Percentiles rank a stretch among this genome's conserved stretches.
Conservation (phyloP, 92 coral and sea anemone genomes). For the Porites lobata region DNA sequence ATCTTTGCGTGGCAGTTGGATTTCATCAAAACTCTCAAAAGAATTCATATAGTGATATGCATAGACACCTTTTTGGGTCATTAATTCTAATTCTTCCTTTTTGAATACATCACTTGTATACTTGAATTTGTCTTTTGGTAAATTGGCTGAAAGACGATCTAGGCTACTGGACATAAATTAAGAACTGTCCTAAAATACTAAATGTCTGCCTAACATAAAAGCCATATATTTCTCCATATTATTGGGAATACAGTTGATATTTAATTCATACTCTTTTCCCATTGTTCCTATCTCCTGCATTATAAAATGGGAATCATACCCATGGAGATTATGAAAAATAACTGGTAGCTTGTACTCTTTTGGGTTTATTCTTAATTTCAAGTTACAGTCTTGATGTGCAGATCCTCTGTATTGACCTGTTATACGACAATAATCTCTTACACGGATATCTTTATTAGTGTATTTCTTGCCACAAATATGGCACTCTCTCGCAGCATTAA, state of each 20-base stretch:
- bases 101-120: background rate
- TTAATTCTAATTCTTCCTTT: background rate
- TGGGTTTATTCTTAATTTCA: too few species aligned
- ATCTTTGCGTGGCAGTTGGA: background rate
- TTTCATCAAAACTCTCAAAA: background rate
- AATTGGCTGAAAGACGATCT: slow-evolving; percentile 6
- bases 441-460: too few species aligned
- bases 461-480: too few species aligned
- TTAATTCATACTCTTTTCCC: background rate
- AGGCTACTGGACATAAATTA: slow-evolving; percentile 30
- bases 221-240: slow-evolving; percentile 49
- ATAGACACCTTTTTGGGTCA: background rate
- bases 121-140: background rate
- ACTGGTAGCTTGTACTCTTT: too few species aligned
- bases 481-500: too few species aligned
- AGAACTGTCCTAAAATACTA: slow-evolving; percentile 26
- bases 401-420: too few species aligned
- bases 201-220: slow-evolving; percentile 15
- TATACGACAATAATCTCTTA: too few species aligned
- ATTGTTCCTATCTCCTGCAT: background rate
- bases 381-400: too few species aligned
- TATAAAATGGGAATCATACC: background rate
- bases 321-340: too few species aligned
- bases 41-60: background rate
- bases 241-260: slow-evolving; percentile 20